Conservation (phyloP, 2,888 invertebrate species). For the Lepidocyrtinus sp. region DNA sequence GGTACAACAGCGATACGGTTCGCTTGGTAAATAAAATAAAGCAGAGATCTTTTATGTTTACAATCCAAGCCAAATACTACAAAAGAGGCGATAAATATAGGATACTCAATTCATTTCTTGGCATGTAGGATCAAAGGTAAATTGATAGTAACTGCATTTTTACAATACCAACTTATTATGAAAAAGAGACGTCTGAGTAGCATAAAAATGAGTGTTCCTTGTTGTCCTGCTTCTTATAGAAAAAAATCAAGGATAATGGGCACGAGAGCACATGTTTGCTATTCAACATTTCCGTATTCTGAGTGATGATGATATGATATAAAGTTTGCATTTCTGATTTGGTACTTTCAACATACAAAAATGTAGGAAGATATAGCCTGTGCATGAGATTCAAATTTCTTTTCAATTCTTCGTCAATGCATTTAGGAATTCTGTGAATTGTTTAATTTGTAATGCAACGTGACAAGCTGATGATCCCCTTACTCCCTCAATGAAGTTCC, state of each 20-base stretch:
- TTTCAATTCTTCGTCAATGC: too few species aligned
- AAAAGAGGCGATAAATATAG: background rate
- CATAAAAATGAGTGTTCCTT: conserved; percentile 1
- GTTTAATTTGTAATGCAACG: too few species aligned
- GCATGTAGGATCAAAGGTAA: background rate
- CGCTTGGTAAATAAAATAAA: conserved; percentile 7
- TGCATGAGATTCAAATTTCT: conserved; percentile 4
- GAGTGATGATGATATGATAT: conserved; percentile 3
- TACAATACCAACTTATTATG: background rate
- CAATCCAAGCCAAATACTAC: background rate
- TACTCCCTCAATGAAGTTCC: too few species aligned
- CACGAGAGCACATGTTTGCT: conserved; percentile 28
- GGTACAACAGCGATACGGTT: background rate
- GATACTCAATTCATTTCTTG: conserved; percentile 5
- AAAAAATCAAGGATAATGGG: conserved; percentile 60
- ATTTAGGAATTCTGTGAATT: too few species aligned
- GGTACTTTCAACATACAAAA: background rate
- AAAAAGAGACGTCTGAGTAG: background rate
- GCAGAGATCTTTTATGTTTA: conserved; percentile 11
- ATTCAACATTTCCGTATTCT: conserved; percentile 57
- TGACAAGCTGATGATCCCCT: too few species aligned
- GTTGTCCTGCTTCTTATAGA: conserved; percentile 41
- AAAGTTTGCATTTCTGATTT: background rate
- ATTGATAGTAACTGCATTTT: conserved; percentile 6
- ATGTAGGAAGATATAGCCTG: background rate